Conservation (phyloP, 2,888 invertebrate genomes). For the Orchesella flavescens region DNA sequence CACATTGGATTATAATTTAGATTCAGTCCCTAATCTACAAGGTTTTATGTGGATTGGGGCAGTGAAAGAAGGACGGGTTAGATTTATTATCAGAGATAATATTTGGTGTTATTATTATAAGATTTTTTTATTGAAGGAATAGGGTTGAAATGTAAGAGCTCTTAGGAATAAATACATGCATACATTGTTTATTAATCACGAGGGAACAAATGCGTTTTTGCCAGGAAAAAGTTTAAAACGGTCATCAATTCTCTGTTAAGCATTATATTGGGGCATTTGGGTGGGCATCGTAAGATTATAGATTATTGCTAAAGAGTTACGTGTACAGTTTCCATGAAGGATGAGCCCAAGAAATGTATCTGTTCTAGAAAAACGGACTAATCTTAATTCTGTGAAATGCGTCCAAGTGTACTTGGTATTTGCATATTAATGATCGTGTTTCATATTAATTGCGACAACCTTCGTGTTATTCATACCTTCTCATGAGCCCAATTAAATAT, state of each 20-base stretch:
- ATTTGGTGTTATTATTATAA: background rate
- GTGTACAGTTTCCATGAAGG: background rate
- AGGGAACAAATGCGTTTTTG: no score
- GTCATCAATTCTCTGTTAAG: no score
- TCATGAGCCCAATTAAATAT: constrained; percentile 30
- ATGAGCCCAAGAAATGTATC: background rate
- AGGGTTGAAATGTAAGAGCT: no score
- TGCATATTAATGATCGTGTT: background rate
- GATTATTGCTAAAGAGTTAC: background rate
- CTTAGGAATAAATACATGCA: no score
- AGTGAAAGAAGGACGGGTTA: background rate
- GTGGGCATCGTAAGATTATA: no score
- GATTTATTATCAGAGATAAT: background rate
- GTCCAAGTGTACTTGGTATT: no score
- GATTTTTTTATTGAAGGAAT: background rate
- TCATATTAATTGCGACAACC: constrained; percentile 33
- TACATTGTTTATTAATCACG: no score
- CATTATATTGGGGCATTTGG: no score
- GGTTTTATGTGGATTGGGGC: no score
- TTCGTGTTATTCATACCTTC: constrained; percentile 32
- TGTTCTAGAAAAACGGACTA: background rate
- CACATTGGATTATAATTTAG: constrained; percentile 66
- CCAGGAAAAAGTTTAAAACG: no score
- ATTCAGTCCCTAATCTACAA: constrained; percentile 37
- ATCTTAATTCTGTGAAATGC: no score